Evolutionary conservation across 2,113 vertebrate species (phyloP), one percentile per base, ranked within the genome.

Genomic region (Ceyx melanurus): DNA sequence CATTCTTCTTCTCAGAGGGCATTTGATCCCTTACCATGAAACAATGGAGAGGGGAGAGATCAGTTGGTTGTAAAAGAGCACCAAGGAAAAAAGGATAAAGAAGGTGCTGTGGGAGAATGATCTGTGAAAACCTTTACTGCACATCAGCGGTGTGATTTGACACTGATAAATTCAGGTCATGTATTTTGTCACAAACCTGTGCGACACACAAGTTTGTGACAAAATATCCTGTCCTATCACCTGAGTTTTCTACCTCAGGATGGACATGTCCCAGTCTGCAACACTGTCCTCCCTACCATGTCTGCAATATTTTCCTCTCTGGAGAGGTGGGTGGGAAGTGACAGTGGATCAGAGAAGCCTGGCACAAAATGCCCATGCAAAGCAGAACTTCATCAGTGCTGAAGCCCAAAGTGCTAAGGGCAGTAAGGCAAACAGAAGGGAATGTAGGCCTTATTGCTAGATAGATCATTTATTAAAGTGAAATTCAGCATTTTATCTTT

Each of bases 391-490:
- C 35, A 2, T 0, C 2, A 21, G 43, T 13, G 42, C 46, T 20
- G 40, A 31, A 89, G 68, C 48, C 43, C 31, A 10, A 54, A 9
- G 45, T 22, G 53, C 35, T 28, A 19, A 58, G 50, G 48, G 71
- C 78, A 90, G 74, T 88, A 83, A 90, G 48, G 76, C 82, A 92
- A 88, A 91, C 45, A 91, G 42, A 65, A 81, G 72, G 82, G 51
- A 80, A 75, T 26, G 19, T 48, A 90, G 89, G 71, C 79, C 89
- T 92, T 29, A 45, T 96, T 97, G 96, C 88, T 97, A 95, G 97
- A 97, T 94, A 97, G 95, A 97, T 97, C 58, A 77, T 98, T 98
- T 98, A 98, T 98, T 98, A 97, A 97, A 97, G 96, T 92, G 74
- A 94, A 97, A 95, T 94, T 96, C 26, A 79, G 96, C 94, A 85